Percentiles rank a stretch among this genome's conserved stretches.
These are phyloP conservation scores for Tauraco hartlaubi DNA, from an alignment of 2,797 vertebrate genomes.

Conservation along the genomic window DNA sequence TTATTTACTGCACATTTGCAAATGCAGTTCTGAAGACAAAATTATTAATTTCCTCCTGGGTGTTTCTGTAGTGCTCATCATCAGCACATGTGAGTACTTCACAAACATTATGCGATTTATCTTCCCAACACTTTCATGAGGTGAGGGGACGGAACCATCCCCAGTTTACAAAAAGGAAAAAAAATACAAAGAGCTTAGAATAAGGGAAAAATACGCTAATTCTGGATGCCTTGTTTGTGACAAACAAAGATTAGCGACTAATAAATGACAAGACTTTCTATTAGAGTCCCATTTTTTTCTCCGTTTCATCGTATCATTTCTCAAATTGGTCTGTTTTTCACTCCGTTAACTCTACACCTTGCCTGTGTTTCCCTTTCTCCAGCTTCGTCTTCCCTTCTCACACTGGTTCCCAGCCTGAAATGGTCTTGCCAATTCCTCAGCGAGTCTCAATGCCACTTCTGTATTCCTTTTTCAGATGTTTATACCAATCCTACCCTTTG, in stretches of 20 bases:
- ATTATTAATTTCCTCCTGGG: constrained; percentile 20
- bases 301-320: background rate
- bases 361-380: background rate
- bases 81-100: background rate
- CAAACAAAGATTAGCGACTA: background rate
- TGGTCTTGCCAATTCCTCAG: background rate
- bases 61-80: constrained; percentile 4
- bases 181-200: background rate
- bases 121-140: background rate
- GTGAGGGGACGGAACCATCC: background rate
- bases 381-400: background rate
- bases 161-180: background rate
- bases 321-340: background rate
- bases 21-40: background rate
- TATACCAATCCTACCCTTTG: background rate
- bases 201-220: background rate
- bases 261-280: background rate
- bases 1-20: constrained; percentile 35
- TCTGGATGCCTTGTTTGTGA: background rate
- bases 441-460: background rate
- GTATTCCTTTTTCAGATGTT: background rate
- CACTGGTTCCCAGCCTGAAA: background rate
- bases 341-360: background rate
- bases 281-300: background rate
- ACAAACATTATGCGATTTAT: background rate